Evolutionary conservation across 1,140 invertebrate genomes (phyloP), one percentile per base, ranked within the genome.

Genomic region (Caligus rogercresseyi): DNA sequence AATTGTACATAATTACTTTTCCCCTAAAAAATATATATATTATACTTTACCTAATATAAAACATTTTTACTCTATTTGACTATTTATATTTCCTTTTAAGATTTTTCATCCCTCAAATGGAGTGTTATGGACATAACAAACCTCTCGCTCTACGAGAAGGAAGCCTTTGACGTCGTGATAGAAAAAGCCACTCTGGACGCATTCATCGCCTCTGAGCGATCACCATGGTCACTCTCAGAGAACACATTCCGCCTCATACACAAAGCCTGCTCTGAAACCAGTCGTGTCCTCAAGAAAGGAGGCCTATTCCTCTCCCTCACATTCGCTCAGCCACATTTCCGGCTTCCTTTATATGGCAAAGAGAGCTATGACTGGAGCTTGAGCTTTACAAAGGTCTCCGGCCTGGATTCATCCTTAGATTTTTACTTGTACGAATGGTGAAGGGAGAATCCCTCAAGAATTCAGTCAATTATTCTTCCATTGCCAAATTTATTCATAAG

Each of bases 101-200:
- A 52, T 14, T 61, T 65, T 61, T 11, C 52, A 54, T 18, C 26
- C 52, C 70, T 74, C 68, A 61, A 65, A 54, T 77, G 75, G 75
- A 24, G 66, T 13, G 69, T 70, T 3, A 73, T 74, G 71, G 76
- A 77, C 64, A 73, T 74, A 55, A 68, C 65, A 57, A 60, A 72
- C 23, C 61, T 77, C n/a, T 16, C n/a, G 62, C 64, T 65, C 25
- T 75, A 72, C 68, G 61, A 58, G 21, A 64, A 68, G 11, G 66
- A 65, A 53, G 65, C 65, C n/a, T 78, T 76, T 70, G 76, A 79
- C 69, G 69, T 75, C 51, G 71, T 78, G 16, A 66, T 78, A 51
- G 77, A 78, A 66, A 78, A 78, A 67, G 75, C 73, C 3, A 78
- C 77, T 21, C 63, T 78, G n/a, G 77, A 78, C 67, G 72, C 74